Evolutionary conservation across 2,113 vertebrate species (phyloP), one percentile per base, ranked within the genome.

Genomic region (Cyanoramphus novaezelandiae): DNA sequence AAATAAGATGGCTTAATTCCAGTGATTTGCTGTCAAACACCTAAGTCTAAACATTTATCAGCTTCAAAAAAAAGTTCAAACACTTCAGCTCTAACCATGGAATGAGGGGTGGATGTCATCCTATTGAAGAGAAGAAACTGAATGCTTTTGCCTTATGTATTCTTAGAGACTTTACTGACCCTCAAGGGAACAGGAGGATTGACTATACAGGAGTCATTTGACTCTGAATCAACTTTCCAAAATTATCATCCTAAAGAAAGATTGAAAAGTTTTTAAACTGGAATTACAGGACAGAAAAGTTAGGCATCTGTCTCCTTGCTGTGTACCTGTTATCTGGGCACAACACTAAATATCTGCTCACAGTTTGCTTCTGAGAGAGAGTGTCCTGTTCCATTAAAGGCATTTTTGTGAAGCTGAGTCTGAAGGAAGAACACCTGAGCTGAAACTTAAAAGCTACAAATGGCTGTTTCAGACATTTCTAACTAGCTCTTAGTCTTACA

Each of bases 381-480:
- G 10, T 13, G 43, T n/a, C 76, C 39, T 55, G 17, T 57, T 88
- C 86, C 92, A 96, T 96, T 95, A 96, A 81, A 52, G 39, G 19
- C 43, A 75, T 60, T 96, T 95, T 88, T 86, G 23, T 55, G 64
- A 94, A 90, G 33, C 79, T 75, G 47, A 47, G n/a, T 35, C 53
- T 86, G 71, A 78, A 71, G 83, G 39, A 91, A 87, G 60, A 63
- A 65, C 59, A 41, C 4, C 39, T 77, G 24, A 83, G 43, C 25
- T 86, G 44, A 43, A 78, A 60, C 64, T 46, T 93, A 90, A 96
- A 88, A 96, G 85, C 68, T 74, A 64, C 11, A 83, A 83, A 94
- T 78, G 35, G 43, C 29, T 94, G 9, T 70, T 92, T 80, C 59
- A 90, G 71, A 67, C 47, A 14, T 50, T 55, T 88, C 50, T 39